Base-by-base conservation (phyloP, 2,888 invertebrate species). In the Lysandra coridon region DNA sequence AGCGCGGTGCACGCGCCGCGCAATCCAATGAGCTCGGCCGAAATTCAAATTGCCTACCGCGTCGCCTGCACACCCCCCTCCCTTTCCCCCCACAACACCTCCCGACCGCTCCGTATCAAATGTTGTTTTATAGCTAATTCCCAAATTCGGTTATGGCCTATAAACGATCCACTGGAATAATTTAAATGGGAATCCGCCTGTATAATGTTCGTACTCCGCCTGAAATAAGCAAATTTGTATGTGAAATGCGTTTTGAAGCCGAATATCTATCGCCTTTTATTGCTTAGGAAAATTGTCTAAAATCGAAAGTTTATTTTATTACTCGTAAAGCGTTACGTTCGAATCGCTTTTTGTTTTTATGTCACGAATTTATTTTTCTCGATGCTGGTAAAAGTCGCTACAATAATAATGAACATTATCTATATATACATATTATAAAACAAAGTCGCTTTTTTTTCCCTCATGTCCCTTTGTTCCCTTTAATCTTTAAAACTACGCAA, bases 101-200 rank as follows among this genome's bases (percentile, higher is more conserved):
- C 75, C 30, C 75, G 49, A 53, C 49, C 75, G 49, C 53, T 75
- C 64, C 94, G 92, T 92, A 93, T 94, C 94, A 94, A 94, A 94
- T 94, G 94, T 93, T 94, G 94, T 94, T 94, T 94, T 94, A 94
- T 94, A 93, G 94, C 94, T 94, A 94, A 94, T 94, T 94, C 93
- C 94, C 92, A 94, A 94, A 94, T 94, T 94, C 94, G 89, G 94
- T 94, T 94, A 94, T 94, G 93, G 94, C 93, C 94, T 94, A 94
- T 94, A 94, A 94, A 94, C 94, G 94, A 94, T 94, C 93, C 93
- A 91, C 90, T 90, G 92, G 94, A 93, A 94, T 94, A 94, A 94
- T 94, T 94, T 94, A 94, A 94, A 94, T 91, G 93, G 93, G 93
- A 90, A 90, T 91, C 92, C 91, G 93, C 90, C 90, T 90, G 92